Percentiles rank a stretch among this genome's conserved stretches.
Conservation (phyloP, 1,140 invertebrate species). For the Drosophila punjabiensis region DNA sequence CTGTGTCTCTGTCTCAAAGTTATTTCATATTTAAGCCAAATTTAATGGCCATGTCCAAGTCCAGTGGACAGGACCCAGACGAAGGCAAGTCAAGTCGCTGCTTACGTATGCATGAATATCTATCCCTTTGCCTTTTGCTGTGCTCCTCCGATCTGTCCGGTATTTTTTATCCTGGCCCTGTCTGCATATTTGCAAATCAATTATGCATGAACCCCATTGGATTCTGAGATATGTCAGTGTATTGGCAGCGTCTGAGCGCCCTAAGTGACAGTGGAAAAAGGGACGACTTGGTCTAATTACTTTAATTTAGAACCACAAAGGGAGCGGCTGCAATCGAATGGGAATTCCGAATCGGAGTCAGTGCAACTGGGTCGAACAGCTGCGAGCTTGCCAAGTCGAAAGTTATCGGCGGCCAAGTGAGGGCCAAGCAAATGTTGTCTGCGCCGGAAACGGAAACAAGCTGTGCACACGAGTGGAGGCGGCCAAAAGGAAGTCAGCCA, state of each 20-base stretch:
- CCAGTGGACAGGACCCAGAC: conserved; percentile 29
- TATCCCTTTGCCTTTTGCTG: conserved; percentile 45
- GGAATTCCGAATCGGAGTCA: conserved; percentile 54
- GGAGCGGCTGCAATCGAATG: conserved; percentile 32
- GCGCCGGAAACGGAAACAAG: conserved; percentile 75
- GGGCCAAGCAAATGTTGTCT: conserved; percentile 73
- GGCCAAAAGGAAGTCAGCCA: conserved; percentile 65
- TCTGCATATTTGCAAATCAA: conserved; percentile 56
- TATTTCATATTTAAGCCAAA: conserved; percentile 68
- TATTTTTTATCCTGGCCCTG: background rate
- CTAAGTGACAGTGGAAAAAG: conserved; percentile 41
- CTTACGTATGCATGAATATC: conserved; percentile 64
- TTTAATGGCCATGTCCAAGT: conserved; percentile 58
- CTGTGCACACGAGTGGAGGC: conserved; percentile 74
- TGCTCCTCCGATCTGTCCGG: background rate
- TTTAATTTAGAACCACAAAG: conserved; percentile 37
- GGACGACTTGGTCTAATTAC: conserved; percentile 48
- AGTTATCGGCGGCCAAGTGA: conserved; percentile 55
- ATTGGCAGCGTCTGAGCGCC: background rate
- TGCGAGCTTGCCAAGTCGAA: conserved; percentile 52
- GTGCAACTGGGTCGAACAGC: conserved; percentile 59
- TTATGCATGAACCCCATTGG: conserved; percentile 41
- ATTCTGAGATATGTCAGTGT: conserved; percentile 52
- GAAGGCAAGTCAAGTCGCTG: conserved; percentile 49
- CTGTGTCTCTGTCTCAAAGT: conserved; percentile 25